A percentile compares a stretch with the other conserved stretches of the same genome.
Evolutionary conservation across 2,113 vertebrate species (phyloP).

Genomic region (Glareola pratincola): DNA sequence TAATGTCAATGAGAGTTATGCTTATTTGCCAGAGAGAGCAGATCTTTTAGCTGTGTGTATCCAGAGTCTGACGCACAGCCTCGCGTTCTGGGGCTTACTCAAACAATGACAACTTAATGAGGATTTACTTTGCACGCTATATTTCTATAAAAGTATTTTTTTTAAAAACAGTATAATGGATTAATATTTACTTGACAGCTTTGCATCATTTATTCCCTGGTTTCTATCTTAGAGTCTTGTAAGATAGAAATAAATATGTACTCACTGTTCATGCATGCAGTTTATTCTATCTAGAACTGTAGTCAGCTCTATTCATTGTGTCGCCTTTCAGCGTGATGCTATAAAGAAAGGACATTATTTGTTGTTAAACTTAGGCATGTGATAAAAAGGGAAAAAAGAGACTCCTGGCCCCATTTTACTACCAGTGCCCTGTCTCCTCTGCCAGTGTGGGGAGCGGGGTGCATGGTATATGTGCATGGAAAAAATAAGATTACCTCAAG

Average conservation of each 20-base stretch:
- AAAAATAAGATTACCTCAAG: slow-evolving; percentile 12
- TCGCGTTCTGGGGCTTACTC: not conserved
- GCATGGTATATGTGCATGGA: not conserved
- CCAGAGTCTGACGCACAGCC: not conserved
- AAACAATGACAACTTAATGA: not conserved
- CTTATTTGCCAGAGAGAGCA: not conserved
- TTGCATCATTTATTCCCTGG: not conserved
- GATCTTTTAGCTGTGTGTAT: not conserved
- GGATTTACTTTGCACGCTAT: not conserved
- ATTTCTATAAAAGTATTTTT: not conserved
- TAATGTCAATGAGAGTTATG: not conserved
- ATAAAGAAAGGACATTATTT: not conserved
- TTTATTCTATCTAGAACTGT: not conserved
- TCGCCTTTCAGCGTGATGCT: not conserved
- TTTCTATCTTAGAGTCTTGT: not conserved
- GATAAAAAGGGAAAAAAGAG: not conserved
- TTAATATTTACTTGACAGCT: not conserved
- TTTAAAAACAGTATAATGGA: not conserved
- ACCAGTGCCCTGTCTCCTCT: accelerated
- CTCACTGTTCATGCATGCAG: not conserved
- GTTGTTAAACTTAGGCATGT: not conserved
- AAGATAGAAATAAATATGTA: slow-evolving; percentile 1
- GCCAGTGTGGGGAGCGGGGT: not conserved
- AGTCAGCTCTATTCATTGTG: not conserved
- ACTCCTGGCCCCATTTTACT: not conserved